Percentiles rank a stretch among this genome's conserved stretches.
These are phyloP conservation scores for Berghia stephanieae DNA, from an alignment of 1,140 invertebrate species.

Conservation along the genomic window DNA sequence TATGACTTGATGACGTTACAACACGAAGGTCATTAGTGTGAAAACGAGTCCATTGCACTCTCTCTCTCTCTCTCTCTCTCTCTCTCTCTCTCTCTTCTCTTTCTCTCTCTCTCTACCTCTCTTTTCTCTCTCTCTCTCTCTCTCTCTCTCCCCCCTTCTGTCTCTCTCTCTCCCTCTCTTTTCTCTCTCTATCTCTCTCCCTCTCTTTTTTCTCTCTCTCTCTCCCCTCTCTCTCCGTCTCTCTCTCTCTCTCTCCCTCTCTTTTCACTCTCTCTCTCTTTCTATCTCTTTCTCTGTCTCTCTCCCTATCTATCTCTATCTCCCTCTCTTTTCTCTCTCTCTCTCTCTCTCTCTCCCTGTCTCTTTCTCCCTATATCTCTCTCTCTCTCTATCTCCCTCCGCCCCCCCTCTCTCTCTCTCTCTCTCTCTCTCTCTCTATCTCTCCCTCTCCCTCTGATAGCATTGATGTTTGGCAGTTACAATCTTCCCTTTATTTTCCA, in stretches of 20 bases:
- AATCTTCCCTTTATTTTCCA: constrained; percentile 45
- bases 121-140: constrained; percentile 7
- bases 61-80: neutral
- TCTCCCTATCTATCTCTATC: neutral
- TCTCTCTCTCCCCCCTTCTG: neutral
- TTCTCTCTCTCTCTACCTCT: neutral
- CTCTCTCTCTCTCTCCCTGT: neutral
- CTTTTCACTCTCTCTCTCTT: neutral
- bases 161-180: constrained; percentile 2
- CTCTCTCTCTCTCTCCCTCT: neutral
- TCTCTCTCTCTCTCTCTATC: constrained; percentile 3
- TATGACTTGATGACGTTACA: no score
- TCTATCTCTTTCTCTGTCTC: neutral
- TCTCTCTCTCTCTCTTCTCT: neutral
- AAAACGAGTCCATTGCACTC: no score
- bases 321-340: neutral
- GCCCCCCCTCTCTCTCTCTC: neutral
- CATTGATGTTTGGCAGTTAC: neutral
- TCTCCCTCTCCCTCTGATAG: neutral
- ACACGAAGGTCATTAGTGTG: no score
- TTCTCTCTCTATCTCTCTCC: neutral
- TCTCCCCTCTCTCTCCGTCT: neutral
- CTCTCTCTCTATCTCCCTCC: neutral
- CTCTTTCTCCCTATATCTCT: neutral
- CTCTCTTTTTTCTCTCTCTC: neutral